Evolutionary conservation across 1,140 invertebrate species (phyloP), one percentile per base, ranked within the genome.

Genomic region (Telenomus remus): DNA sequence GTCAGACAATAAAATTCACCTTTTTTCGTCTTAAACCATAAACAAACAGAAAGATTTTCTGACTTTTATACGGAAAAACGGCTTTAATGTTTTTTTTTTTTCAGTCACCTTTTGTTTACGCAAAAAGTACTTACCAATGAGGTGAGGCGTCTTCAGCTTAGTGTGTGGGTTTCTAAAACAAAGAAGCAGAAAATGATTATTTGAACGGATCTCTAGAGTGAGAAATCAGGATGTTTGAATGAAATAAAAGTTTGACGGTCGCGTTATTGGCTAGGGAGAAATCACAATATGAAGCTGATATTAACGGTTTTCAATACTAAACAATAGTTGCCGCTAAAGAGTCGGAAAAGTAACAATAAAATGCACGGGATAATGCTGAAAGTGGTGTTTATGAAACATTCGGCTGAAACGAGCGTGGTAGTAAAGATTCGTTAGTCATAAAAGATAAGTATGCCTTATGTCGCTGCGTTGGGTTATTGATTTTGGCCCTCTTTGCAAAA

Each of bases 401-500:
- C 37, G 9, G 60, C 16, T 39, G 35, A 65, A 59, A 59, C 10
- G 49, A 61, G 53, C 19, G 59, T 47, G 57, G 65, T 53, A 51
- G 53, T 75, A 69, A 69, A 65, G 64, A 76, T 66, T 65, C 66
- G 73, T 70, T 65, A 64, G 61, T 50, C 48, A 60, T 76, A 76
- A 76, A 77, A 66, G 42, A 0, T 51, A 37, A 47, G 63, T 35
- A 63, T 77, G 57, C 37, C 63, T 71, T 76, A 66, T 63, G 61
- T 57, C 37, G 51, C 16, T n/a, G 14, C 4, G 48, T 56, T 50
- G 56, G 39, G 51, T 72, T 77, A 77, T 77, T 72, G 75, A 77
- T 77, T 77, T 72, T 53, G 64, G 43, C 37, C 42, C 57, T 42
- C 47, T 63, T 71, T 56, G 50, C 46, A 71, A 27, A 76, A 68